A percentile compares a stretch with the other conserved stretches of the same genome.
Evolutionary conservation across 2,113 vertebrate genomes (phyloP).

Genomic region (Caretta caretta): DNA sequence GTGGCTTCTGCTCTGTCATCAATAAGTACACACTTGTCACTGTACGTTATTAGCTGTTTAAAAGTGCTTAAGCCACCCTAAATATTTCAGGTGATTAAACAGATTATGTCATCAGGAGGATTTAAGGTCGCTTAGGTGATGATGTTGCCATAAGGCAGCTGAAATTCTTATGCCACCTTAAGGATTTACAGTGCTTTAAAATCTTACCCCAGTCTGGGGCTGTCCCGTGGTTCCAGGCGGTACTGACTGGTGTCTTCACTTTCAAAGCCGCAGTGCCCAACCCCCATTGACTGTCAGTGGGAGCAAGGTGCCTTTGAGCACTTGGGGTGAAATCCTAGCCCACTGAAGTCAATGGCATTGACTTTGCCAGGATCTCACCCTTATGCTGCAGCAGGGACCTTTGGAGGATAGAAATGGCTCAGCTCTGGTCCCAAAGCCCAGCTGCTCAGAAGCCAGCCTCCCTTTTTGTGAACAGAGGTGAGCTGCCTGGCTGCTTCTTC

Average conservation of each 20-base stretch:
- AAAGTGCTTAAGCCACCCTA: not conserved
- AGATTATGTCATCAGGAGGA: not conserved
- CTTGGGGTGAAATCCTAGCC: not conserved
- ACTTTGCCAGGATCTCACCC: not conserved
- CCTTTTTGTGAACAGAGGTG: not conserved
- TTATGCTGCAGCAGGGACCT: not conserved
- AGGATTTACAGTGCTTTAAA: slow-evolving; percentile 55
- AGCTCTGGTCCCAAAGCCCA: not conserved
- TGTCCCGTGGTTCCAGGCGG: fast-evolving
- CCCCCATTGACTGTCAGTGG: fast-evolving
- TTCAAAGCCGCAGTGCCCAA: not conserved
- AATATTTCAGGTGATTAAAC: not conserved
- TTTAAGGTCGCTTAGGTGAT: not conserved
- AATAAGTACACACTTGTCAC: not conserved
- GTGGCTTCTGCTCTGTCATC: fast-evolving
- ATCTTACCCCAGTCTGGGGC: not conserved
- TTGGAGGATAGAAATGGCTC: not conserved
- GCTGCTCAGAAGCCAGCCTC: not conserved
- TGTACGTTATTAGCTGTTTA: fast-evolving
- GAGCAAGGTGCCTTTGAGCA: not conserved
- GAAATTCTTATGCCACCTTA: not conserved
- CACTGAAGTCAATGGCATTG: fast-evolving
- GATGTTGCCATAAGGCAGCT: not conserved
- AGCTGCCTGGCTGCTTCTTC: not conserved
- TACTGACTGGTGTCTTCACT: not conserved